phyloP scores from a whole-genome alignment of 2,113 vertebrate genomes.

The Dromaius novaehollandiae region DNA sequence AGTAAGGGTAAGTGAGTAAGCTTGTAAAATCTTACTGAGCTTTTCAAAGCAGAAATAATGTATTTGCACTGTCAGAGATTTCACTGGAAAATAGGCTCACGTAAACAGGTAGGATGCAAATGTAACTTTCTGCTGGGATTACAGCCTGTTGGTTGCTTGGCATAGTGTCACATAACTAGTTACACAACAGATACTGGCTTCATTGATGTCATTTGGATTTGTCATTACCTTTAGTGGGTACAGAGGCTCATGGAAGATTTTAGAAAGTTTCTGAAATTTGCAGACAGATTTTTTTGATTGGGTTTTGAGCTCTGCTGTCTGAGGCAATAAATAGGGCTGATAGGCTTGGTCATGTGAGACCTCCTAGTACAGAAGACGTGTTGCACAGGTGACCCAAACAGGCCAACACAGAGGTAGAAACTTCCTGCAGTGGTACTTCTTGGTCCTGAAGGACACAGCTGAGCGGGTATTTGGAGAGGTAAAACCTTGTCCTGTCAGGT shows the following conservation, averaged over 20 bases:
- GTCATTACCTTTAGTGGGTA: background rate
- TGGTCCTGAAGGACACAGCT: background rate
- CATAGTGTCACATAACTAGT: background rate
- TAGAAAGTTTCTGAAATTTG: background rate
- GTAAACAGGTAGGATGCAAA: background rate
- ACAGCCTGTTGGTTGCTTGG: background rate
- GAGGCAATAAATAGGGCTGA: background rate
- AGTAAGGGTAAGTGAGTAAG: slow-evolving; percentile 3
- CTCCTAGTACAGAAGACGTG: background rate
- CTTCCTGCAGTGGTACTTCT: background rate
- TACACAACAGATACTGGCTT: background rate
- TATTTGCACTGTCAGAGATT: slow-evolving; percentile 13
- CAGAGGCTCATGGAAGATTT: background rate
- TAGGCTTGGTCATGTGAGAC: background rate
- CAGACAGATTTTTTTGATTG: background rate
- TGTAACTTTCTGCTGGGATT: background rate
- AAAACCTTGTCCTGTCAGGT: background rate
- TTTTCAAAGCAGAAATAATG: slow-evolving; percentile 29
- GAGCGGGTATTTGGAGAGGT: background rate
- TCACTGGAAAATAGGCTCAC: background rate
- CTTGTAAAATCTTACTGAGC: background rate
- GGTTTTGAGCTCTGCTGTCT: background rate
- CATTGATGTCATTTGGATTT: background rate
- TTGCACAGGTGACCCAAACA: background rate
- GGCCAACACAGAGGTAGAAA: background rate